Percentiles rank a stretch among this genome's conserved stretches.
phyloP scores from a whole-genome alignment of 2,888 invertebrate species.

The Parthenolecanium corni region DNA sequence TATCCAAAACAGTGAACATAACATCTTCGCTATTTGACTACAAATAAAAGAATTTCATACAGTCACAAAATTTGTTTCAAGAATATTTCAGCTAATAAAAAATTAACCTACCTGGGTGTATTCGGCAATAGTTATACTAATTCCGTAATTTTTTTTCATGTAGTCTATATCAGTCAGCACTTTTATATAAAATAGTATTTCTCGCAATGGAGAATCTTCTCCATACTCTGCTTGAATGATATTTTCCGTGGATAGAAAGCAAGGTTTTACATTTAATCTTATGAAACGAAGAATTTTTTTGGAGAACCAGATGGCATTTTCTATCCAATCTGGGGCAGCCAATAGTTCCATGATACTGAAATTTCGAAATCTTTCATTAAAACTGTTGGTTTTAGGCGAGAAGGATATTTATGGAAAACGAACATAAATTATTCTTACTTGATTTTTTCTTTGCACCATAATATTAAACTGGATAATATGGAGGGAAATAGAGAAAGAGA shows the following conservation, averaged over 20 bases:
- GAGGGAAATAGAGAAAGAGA: conserved; percentile 36
- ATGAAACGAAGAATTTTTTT: conserved; percentile 17
- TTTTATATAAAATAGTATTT: conserved; percentile 11
- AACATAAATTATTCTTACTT: conserved; percentile 7
- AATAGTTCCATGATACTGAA: conserved; percentile 18
- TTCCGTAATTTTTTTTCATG: conserved; percentile 9
- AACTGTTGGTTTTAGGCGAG: background rate
- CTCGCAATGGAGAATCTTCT: conserved; percentile 7
- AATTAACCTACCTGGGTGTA: conserved; percentile 16
- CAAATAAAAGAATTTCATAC: background rate
- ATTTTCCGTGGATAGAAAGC: background rate
- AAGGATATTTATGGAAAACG: background rate
- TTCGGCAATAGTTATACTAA: conserved; percentile 16
- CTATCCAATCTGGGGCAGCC: conserved; percentile 6
- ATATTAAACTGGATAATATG: conserved; percentile 34
- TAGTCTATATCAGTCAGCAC: conserved; percentile 13
- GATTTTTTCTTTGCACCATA: conserved; percentile 26
- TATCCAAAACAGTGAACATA: conserved; percentile 31
- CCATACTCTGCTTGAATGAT: conserved; percentile 2
- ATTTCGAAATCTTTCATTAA: background rate
- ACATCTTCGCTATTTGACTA: conserved; percentile 25
- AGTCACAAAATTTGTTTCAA: background rate
- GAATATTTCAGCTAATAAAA: background rate
- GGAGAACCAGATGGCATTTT: conserved; percentile 10
- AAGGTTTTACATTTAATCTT: conserved; percentile 4